Conservation (phyloP, 1,140 invertebrate genomes). For the Gonioctena quinquepunctata region DNA sequence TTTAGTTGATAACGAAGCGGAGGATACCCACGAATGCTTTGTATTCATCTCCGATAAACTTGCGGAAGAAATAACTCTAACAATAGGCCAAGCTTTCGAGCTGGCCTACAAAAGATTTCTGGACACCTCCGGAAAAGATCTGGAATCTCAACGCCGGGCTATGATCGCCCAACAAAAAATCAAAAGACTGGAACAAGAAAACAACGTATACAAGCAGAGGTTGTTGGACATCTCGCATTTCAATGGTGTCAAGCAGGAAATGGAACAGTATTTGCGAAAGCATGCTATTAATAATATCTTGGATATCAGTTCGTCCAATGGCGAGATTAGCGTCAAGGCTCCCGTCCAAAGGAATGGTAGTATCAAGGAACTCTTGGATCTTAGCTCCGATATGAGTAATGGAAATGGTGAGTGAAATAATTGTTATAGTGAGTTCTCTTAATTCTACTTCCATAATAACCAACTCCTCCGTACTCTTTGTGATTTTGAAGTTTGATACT, state of each 20-base stretch:
- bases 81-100: constrained; percentile 96
- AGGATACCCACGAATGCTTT: constrained; percentile 90
- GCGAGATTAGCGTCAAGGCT: constrained; percentile 19
- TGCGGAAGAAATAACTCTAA: constrained; percentile 94
- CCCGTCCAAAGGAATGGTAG: constrained; percentile 52
- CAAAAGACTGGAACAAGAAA: constrained; percentile 73
- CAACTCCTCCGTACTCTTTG: too few relatives aligned
- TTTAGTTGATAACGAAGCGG: constrained; percentile 45
- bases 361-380: constrained; percentile 41
- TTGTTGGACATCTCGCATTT: constrained; percentile 63
- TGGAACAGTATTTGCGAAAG: constrained; percentile 51
- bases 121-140: constrained; percentile 76
- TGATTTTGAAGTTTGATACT: too few relatives aligned
- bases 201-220: constrained; percentile 69
- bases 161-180: constrained; percentile 76
- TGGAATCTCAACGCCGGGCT: constrained; percentile 72
- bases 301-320: constrained; percentile 33
- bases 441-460: too few relatives aligned
- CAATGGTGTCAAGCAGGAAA: constrained; percentile 44
- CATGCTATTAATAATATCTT: constrained; percentile 51
- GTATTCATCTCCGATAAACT: constrained; percentile 96
- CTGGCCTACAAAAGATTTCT: constrained; percentile 89
- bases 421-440: too few relatives aligned
- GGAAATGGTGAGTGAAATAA: constrained; percentile 44
- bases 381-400: constrained; percentile 48